A percentile compares a stretch with the other conserved stretches of the same genome.
phyloP scores from a whole-genome alignment of 2,888 invertebrate species.

The Hirtodrosophila confusa region DNA sequence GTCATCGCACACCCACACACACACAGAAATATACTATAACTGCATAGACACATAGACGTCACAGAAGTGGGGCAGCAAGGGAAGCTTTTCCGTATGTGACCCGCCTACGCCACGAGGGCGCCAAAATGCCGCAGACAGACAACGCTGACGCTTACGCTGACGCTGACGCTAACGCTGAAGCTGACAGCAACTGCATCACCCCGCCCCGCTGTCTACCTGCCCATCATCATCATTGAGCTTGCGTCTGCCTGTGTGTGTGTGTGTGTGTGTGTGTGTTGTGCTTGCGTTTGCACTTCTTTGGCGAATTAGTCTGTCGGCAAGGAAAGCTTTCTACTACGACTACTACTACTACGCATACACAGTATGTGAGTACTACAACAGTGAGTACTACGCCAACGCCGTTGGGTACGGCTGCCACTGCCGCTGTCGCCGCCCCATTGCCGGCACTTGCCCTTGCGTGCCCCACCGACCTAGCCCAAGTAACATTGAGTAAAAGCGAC shows the following conservation, averaged over 20 bases:
- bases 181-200: slow-evolving; percentile 20
- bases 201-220: slow-evolving; percentile 26
- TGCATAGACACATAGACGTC: not conserved
- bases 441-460: slow-evolving; percentile 12
- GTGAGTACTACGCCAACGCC: slow-evolving; percentile 18
- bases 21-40: not conserved
- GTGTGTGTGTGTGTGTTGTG: no score
- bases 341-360: slow-evolving; percentile 13
- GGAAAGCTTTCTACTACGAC: slow-evolving; percentile 6
- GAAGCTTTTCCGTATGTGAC: slow-evolving; percentile 19
- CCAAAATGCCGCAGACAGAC: slow-evolving; percentile 31
- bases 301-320: not conserved
- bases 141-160: slow-evolving; percentile 20
- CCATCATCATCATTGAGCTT: slow-evolving; percentile 1
- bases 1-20: slow-evolving; percentile 8
- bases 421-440: slow-evolving; percentile 13
- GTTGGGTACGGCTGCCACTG: not conserved
- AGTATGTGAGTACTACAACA: slow-evolving; percentile 11
- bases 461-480: slow-evolving; percentile 21
- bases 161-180: slow-evolving; percentile 8
- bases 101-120: slow-evolving; percentile 6
- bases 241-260: no score
- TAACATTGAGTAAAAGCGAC: not conserved
- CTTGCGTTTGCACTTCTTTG: no score
- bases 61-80: slow-evolving; percentile 6